phyloP scores from a whole-genome alignment of 2,888 invertebrate species.

The Drosophila paranaensis region DNA sequence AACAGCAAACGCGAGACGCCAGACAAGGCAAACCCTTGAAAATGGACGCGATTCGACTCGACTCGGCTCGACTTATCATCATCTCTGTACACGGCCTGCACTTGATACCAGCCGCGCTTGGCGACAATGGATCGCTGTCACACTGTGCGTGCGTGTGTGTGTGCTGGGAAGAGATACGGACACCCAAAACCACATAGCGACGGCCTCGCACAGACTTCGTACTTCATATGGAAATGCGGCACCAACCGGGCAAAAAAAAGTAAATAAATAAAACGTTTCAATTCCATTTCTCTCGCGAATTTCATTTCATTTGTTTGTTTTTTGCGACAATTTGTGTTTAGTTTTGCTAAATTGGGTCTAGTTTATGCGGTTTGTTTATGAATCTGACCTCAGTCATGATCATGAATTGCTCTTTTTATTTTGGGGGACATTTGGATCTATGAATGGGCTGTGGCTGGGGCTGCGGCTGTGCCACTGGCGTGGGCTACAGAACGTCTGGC shows the following conservation, averaged over 20 bases:
- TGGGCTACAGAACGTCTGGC: constrained; percentile 5
- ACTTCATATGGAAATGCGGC: constrained; percentile 59
- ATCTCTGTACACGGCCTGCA: constrained; percentile 44
- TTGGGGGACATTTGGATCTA: constrained; percentile 49
- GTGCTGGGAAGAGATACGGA: constrained; percentile 20
- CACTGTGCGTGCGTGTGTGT: neutral
- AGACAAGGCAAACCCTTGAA: constrained; percentile 79
- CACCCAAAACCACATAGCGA: constrained; percentile 50
- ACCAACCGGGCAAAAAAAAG: constrained; percentile 17
- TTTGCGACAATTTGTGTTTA: constrained; percentile 34
- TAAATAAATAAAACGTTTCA: constrained; percentile 20
- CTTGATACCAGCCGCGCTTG: constrained; percentile 41
- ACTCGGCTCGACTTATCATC: constrained; percentile 44
- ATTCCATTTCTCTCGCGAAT: constrained; percentile 67
- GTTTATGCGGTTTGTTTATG: constrained; percentile 73
- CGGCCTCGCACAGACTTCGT: constrained; percentile 30
- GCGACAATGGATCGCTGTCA: constrained; percentile 25
- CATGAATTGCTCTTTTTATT: constrained; percentile 61
- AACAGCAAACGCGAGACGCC: constrained; percentile 68
- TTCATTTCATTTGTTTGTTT: constrained; percentile 25
- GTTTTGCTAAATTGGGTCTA: constrained; percentile 73
- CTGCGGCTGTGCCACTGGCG: constrained; percentile 35
- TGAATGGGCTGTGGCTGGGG: constrained; percentile 45
- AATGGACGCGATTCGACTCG: constrained; percentile 61
- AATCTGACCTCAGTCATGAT: constrained; percentile 80